Conservation (phyloP, 2,797 vertebrate species). For the Protosalanx chinensis region DNA sequence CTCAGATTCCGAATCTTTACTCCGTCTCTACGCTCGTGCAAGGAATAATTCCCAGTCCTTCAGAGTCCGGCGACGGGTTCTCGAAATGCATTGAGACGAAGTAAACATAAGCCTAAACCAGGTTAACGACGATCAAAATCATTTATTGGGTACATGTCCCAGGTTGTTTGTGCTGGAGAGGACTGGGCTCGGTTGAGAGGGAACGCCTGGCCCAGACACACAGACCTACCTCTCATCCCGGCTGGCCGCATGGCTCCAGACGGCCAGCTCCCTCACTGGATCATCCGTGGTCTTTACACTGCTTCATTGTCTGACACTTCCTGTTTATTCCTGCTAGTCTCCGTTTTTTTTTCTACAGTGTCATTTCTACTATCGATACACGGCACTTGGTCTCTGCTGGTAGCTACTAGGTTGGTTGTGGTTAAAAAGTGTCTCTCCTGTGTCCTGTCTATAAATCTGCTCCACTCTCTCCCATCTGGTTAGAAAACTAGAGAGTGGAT, state of each 20-base stretch:
- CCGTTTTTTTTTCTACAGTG: slow-evolving; percentile 45
- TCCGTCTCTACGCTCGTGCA: not conserved
- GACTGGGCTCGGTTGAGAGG: slow-evolving; percentile 28
- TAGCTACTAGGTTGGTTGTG: slow-evolving; percentile 37
- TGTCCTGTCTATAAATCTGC: slow-evolving; percentile 38
- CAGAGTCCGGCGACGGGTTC: not conserved
- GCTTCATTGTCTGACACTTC: slow-evolving; percentile 75
- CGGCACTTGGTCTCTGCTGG: slow-evolving; percentile 50
- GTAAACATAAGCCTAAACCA: too few species aligned
- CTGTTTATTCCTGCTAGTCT: slow-evolving; percentile 67
- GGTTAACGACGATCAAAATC: too few species aligned
- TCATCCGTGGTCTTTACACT: slow-evolving; percentile 73
- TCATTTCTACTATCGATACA: slow-evolving; percentile 51
- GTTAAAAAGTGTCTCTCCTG: slow-evolving; percentile 46
- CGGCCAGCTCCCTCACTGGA: slow-evolving; percentile 68
- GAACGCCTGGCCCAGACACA: slow-evolving; percentile 26
- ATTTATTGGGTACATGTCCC: not conserved
- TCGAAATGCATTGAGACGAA: not conserved
- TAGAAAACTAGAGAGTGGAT: not conserved
- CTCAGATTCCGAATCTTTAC: not conserved
- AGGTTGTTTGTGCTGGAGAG: not conserved
- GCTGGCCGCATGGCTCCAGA: slow-evolving; percentile 62
- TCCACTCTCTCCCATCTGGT: slow-evolving; percentile 26
- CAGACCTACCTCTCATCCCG: slow-evolving; percentile 45
- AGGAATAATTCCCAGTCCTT: not conserved